These are phyloP conservation scores for Montifringilla adamsi DNA, from an alignment of 2,113 vertebrate species.

Conservation along the genomic window DNA sequence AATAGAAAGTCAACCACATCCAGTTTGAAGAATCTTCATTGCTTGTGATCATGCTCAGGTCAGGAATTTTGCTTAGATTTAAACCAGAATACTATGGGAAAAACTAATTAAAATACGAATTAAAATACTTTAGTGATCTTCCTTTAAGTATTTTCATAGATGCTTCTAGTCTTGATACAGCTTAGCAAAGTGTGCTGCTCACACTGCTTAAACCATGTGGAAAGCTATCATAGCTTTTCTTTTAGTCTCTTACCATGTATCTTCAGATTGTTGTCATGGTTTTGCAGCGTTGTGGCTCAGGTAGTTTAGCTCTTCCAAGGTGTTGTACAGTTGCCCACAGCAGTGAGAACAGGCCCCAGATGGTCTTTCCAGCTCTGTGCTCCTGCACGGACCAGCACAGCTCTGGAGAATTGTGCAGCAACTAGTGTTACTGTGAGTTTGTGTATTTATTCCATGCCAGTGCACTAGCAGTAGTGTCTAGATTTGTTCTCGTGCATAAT, in stretches of 20 bases:
- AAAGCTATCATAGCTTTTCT: neutral
- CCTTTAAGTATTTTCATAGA: neutral
- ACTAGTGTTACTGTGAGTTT: neutral
- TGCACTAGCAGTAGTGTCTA: neutral
- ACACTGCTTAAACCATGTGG: neutral
- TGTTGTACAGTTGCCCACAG: neutral
- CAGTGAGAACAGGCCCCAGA: neutral
- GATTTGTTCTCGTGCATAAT: neutral
- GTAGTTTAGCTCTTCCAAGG: neutral
- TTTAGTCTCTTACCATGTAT: neutral
- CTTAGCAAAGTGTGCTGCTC: neutral
- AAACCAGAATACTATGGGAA: neutral
- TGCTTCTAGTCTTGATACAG: neutral
- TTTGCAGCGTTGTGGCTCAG: neutral
- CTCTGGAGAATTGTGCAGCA: neutral
- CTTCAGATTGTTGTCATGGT: neutral
- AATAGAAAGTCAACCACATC: neutral
- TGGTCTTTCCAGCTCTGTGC: neutral
- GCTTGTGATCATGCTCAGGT: neutral
- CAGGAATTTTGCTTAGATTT: neutral
- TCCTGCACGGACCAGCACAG: neutral
- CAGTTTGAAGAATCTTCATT: neutral
- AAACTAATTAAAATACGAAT: accelerated
- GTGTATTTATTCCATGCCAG: neutral
- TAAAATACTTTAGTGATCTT: neutral